Conservation (phyloP, 1,140 invertebrate genomes). For the Zaprionus camerounensis region DNA sequence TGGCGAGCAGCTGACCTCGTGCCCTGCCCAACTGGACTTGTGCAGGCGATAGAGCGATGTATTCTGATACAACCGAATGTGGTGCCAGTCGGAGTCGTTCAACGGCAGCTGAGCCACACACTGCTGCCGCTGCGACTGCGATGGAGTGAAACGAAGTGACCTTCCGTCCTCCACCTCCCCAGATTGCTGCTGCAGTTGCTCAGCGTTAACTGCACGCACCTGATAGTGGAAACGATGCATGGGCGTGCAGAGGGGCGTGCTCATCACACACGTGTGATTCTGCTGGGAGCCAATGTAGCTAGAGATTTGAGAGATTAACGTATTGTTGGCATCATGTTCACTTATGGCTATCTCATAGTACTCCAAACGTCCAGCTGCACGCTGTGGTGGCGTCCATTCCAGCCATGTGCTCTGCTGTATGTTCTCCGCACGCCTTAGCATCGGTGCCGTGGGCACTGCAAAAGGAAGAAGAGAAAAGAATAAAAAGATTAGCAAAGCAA, state of each 20-base stretch:
- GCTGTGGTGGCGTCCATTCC: constrained; percentile 46
- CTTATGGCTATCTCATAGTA: constrained; percentile 62
- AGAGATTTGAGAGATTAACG: constrained; percentile 10
- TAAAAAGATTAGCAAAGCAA: not conserved
- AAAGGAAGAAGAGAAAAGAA: not conserved
- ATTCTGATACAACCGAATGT: constrained; percentile 32
- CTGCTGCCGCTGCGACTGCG: not conserved
- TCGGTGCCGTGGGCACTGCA: constrained; percentile 58
- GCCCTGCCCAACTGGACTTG: constrained; percentile 44
- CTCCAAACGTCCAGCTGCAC: constrained; percentile 56
- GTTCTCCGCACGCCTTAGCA: constrained; percentile 23
- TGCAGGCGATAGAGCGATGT: constrained; percentile 40
- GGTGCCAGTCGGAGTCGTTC: constrained; percentile 17
- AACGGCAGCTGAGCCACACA: constrained; percentile 14
- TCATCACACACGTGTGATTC: constrained; percentile 52
- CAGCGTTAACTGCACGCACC: constrained; percentile 65
- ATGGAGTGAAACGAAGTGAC: too few species aligned
- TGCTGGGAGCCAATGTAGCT: constrained; percentile 40
- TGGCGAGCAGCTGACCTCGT: constrained; percentile 60
- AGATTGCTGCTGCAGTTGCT: constrained; percentile 18
- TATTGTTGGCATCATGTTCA: constrained; percentile 44
- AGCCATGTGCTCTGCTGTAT: constrained; percentile 40
- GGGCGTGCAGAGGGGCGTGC: constrained; percentile 53
- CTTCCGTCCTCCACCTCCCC: not conserved
- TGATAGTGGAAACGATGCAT: constrained; percentile 52